Evolutionary conservation across 1,140 invertebrate species (phyloP), one percentile per base, ranked within the genome.

Genomic region (Brachionus asplanchnoidis): DNA sequence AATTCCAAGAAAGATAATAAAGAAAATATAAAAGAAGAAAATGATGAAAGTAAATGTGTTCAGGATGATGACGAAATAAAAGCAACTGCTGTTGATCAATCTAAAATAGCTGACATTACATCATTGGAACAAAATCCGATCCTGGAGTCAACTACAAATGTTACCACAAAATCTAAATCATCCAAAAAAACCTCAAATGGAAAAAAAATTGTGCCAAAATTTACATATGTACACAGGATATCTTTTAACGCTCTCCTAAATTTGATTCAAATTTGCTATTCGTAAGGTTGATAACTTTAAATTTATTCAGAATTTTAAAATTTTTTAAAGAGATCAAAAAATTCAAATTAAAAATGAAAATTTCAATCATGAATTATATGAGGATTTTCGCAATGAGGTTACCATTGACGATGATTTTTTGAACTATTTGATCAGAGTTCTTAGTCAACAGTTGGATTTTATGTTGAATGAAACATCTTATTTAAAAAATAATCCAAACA

Each of bases 81-180:
- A 77, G 73, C 73, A 50, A 77, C 73, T 23, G 73, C 73, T 50
- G 23, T 46, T 50, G 73, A 77, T 77, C 73, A 77, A 77, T 50
- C 42, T n/a, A 77, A 50, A 77, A 36, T 77, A 5, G 73, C 73
- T 28, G 73, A 77, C 23, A 50, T 77, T 44, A 53, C 73, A n/a
- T 77, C 73, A 77, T n/a, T 77, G 17, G 73, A 77, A 23, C 26
- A 28, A 11, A 50, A 77, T 50, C 73, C 73, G 20, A 9, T 77
- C 0, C 26, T 77, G 4, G 73, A 77, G 14, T 77, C 73, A 23
- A 77, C 73, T 5, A 77, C 73, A 3, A 77, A 77, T 46, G n/a
- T 3, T 6, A 12, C 73, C 5, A 70, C 14, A 14, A 50, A 46
- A n/a, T 9, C 73, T 12, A 77, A 77, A 28, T 12, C 42, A 8